Evolutionary conservation across 2,888 invertebrate species (phyloP).

Genomic region (Tenthredo notha): DNA sequence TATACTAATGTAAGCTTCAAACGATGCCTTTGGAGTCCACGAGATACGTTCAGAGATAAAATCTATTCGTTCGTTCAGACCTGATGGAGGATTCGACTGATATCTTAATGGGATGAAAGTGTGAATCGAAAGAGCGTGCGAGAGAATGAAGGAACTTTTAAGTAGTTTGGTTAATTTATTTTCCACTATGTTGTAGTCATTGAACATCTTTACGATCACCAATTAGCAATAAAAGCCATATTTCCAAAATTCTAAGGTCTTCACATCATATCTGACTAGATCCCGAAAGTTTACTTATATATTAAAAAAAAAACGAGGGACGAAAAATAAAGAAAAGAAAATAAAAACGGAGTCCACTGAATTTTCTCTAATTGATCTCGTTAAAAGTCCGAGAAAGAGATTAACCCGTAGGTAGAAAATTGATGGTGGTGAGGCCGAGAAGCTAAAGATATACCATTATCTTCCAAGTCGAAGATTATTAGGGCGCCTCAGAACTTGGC

Average conservation of each 20-base stretch:
- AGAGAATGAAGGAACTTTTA: background rate
- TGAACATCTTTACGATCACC: background rate
- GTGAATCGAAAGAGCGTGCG: background rate
- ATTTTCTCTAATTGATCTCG: slow-evolving; percentile 44
- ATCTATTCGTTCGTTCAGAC: slow-evolving; percentile 13
- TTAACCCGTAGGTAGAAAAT: slow-evolving; percentile 46
- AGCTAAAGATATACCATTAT: slow-evolving; percentile 45
- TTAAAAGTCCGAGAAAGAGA: slow-evolving; percentile 44
- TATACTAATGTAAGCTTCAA: slow-evolving; percentile 11
- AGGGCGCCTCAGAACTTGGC: slow-evolving; percentile 45
- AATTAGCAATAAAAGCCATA: no score
- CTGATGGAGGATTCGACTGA: background rate
- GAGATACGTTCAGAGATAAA: background rate
- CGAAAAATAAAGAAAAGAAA: background rate
- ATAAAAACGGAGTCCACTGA: background rate
- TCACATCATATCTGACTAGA: background rate
- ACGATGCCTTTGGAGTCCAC: background rate
- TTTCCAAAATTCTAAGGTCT: background rate
- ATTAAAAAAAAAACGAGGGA: background rate
- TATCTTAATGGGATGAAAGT: slow-evolving; percentile 29
- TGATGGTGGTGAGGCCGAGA: slow-evolving; percentile 33
- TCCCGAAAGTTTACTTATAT: background rate
- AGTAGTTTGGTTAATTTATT: background rate
- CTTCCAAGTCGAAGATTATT: slow-evolving; percentile 46
- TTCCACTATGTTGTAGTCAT: background rate